Percentiles rank a stretch among this genome's conserved stretches.
Evolutionary conservation across 2,797 vertebrate genomes (phyloP).

Genomic region (Crocodylus rhombifer): DNA sequence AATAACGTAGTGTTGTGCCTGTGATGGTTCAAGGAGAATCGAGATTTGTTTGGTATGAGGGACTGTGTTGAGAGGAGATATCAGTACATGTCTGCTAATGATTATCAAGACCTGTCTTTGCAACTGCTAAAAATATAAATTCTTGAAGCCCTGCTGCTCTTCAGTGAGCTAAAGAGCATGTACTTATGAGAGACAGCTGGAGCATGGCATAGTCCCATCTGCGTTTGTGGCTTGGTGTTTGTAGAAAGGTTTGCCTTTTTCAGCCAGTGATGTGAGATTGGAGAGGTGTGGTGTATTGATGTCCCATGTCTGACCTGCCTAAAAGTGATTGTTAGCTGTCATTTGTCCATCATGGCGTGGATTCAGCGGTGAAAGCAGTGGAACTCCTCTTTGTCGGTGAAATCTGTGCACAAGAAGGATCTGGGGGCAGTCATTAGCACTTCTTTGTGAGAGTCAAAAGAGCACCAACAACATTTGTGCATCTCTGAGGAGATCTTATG

Average conservation of each 20-base stretch:
- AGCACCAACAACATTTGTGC: background rate
- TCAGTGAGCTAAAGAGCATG: accelerated
- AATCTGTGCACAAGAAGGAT: background rate
- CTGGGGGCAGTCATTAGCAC: background rate
- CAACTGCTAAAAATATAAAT: background rate
- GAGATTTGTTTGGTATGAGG: background rate
- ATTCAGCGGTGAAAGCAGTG: background rate
- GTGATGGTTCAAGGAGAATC: too few relatives aligned
- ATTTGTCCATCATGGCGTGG: accelerated
- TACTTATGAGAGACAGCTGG: background rate
- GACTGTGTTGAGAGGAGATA: background rate
- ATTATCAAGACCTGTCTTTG: background rate
- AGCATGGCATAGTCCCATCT: background rate
- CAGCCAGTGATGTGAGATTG: background rate
- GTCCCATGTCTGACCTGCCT: accelerated
- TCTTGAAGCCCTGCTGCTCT: accelerated
- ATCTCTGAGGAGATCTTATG: background rate
- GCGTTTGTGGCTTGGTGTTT: background rate
- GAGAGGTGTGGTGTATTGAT: accelerated
- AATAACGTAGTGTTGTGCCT: background rate
- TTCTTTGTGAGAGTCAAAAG: background rate
- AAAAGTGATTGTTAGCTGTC: accelerated
- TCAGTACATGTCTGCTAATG: accelerated
- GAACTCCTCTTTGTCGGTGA: background rate
- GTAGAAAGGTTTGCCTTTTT: background rate